phyloP scores from a whole-genome alignment of 2,113 vertebrate genomes.

The Butorides virescens region DNA sequence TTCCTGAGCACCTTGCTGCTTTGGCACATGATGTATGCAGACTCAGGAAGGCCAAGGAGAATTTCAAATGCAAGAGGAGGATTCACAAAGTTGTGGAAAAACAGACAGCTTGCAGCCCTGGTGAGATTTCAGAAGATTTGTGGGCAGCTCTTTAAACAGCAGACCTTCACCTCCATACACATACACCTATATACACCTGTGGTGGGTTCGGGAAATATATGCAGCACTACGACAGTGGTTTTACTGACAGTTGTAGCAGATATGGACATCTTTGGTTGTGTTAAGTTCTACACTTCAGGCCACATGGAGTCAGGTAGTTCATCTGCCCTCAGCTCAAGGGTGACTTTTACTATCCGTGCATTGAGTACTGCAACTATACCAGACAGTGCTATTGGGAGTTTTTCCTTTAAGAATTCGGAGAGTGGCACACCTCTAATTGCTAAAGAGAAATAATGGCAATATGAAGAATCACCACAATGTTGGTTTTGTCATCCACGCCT shows the following conservation, averaged over 20 bases:
- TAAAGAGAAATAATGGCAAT: not conserved
- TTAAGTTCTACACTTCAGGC: not conserved
- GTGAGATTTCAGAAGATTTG: not conserved
- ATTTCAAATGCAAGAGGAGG: not conserved
- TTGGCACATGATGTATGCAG: not conserved
- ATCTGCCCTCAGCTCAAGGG: not conserved
- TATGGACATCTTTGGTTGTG: not conserved
- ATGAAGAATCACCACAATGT: not conserved
- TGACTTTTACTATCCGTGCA: not conserved
- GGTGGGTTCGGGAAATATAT: not conserved
- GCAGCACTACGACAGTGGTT: not conserved
- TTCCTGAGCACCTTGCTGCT: not conserved
- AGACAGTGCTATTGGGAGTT: accelerated
- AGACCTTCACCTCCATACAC: not conserved
- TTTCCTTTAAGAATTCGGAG: not conserved
- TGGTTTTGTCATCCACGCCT: constrained; percentile 3
- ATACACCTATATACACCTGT: not conserved
- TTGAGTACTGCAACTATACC: not conserved
- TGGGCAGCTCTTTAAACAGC: not conserved
- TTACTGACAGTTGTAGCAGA: not conserved
- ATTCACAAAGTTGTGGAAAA: not conserved
- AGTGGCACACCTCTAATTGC: not conserved
- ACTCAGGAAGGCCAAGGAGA: not conserved
- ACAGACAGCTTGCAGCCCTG: not conserved
- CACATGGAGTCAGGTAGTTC: not conserved